Percentiles rank a stretch among this genome's conserved stretches.
phyloP scores from a whole-genome alignment of 2,888 invertebrate species.

The Hartigia nigra region DNA sequence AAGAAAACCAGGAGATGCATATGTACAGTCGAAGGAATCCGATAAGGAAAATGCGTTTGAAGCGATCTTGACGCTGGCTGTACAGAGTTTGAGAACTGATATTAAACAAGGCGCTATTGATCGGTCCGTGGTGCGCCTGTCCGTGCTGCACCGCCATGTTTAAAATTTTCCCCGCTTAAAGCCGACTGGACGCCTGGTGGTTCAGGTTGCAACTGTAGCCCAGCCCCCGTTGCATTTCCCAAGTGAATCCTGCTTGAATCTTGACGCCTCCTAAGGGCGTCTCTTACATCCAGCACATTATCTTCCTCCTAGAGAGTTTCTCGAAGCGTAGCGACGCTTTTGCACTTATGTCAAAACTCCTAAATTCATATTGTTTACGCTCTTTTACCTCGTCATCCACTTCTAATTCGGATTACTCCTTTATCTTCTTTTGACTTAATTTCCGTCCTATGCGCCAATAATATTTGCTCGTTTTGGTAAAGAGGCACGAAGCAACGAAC shows the following conservation, averaged over 20 bases:
- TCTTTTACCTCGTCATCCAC: background rate
- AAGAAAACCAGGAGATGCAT: background rate
- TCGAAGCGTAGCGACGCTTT: background rate
- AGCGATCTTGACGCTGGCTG: constrained; percentile 46
- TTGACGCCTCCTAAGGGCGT: background rate
- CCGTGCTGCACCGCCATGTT: constrained; percentile 62
- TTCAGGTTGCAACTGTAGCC: constrained; percentile 39
- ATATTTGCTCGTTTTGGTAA: background rate
- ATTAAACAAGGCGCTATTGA: constrained; percentile 66
- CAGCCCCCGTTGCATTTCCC: constrained; percentile 11
- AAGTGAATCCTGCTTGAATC: background rate
- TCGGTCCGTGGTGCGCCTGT: constrained; percentile 59
- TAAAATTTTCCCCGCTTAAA: constrained; percentile 56
- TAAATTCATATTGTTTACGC: too few relatives aligned
- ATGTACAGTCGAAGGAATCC: background rate
- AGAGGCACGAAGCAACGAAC: background rate
- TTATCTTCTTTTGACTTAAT: background rate
- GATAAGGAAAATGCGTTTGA: background rate
- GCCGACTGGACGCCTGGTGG: constrained; percentile 29
- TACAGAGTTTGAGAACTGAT: constrained; percentile 62
- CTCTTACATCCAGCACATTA: background rate
- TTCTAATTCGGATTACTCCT: background rate
- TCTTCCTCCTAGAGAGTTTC: background rate
- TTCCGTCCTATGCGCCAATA: background rate
- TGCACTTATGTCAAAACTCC: background rate